A percentile compares a stretch with the other conserved stretches of the same genome.
These are phyloP conservation scores for Paramisgurnus dabryanus DNA, from an alignment of 2,113 vertebrate species.

Conservation along the genomic window DNA sequence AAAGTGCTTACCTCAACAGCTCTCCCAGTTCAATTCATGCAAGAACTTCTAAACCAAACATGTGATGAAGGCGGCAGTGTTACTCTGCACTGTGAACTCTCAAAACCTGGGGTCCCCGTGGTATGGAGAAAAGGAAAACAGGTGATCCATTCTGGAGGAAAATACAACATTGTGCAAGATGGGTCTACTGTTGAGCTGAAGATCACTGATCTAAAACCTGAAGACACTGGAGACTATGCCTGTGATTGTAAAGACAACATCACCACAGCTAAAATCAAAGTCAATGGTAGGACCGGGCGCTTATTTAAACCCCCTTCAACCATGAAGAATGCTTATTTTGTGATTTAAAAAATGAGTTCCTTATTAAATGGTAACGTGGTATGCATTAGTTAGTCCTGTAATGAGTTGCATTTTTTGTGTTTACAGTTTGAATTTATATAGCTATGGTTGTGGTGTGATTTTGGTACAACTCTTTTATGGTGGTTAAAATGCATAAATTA, in stretches of 20 bases:
- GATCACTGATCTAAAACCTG: constrained; percentile 61
- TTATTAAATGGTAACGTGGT: not conserved
- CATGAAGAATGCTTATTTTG: not conserved
- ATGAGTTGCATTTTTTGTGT: not conserved
- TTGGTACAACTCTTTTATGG: not conserved
- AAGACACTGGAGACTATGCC: constrained; percentile 50
- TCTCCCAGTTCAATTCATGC: constrained; percentile 49
- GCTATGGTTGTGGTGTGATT: not conserved
- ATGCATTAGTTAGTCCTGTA: not conserved
- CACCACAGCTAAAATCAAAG: constrained; percentile 42
- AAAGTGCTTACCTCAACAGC: constrained; percentile 56
- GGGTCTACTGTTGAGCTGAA: constrained; percentile 61
- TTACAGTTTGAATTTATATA: not conserved
- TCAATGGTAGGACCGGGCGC: constrained; percentile 78
- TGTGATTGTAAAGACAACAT: constrained; percentile 50
- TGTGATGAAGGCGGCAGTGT: constrained; percentile 73
- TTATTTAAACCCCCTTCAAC: not conserved
- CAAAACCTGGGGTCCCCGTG: constrained; percentile 74
- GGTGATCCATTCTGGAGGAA: constrained; percentile 74
- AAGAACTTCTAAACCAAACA: constrained; percentile 73
- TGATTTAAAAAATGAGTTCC: not conserved
- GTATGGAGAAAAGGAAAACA: constrained; percentile 77
- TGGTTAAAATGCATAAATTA: not conserved
- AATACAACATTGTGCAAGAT: constrained; percentile 76
- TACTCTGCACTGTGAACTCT: constrained; percentile 79